A percentile compares a stretch with the other conserved stretches of the same genome.
These are phyloP conservation scores for Hydrochoerus hydrochaeris DNA, from an alignment of 2,113 vertebrate species.

Conservation along the genomic window DNA sequence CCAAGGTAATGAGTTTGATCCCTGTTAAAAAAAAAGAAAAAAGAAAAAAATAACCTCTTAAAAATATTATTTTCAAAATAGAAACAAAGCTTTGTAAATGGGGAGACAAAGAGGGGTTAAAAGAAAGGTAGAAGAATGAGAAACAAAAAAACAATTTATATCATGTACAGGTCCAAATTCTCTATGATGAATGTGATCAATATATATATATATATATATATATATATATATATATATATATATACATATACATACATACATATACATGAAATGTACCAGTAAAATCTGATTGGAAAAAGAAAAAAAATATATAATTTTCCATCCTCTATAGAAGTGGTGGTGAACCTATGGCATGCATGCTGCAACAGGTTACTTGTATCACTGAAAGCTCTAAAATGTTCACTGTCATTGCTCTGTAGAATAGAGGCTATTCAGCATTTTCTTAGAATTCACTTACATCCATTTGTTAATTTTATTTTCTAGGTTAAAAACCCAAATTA, in stretches of 20 bases:
- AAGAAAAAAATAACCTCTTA: too few relatives aligned
- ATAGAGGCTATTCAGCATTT: slow-evolving; percentile 12
- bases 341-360: background rate
- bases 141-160: background rate
- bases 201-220: too few relatives aligned
- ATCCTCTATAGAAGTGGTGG: background rate
- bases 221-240: background rate
- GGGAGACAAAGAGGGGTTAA: background rate
- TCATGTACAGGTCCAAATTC: background rate
- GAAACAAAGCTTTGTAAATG: background rate
- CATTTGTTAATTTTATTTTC: slow-evolving; percentile 56
- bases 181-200: background rate
- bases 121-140: background rate
- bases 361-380: background rate
- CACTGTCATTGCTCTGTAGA: background rate
- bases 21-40: too few relatives aligned
- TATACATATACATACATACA: too few relatives aligned
- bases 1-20: too few relatives aligned
- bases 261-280: background rate
- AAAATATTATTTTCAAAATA: background rate
- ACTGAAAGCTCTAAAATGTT: background rate
- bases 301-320: background rate
- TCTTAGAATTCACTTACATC: slow-evolving; percentile 45
- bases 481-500: slow-evolving; percentile 53
- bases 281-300: background rate